Conservation (phyloP, 2,797 vertebrate species). For the Tadarida brasiliensis region DNA sequence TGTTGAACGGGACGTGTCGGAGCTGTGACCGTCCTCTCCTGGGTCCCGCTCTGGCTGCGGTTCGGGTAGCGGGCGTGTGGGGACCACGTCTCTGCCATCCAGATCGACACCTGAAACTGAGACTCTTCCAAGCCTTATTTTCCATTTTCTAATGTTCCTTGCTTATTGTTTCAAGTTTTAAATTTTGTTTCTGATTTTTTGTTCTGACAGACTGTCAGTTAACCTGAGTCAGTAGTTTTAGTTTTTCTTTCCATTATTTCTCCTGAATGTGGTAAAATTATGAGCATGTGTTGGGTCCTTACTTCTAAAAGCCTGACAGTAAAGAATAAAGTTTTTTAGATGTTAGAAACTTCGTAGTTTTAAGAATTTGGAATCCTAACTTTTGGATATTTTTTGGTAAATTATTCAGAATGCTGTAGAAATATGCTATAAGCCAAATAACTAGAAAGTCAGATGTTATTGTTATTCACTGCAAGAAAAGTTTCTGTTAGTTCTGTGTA, state of each 20-base stretch:
- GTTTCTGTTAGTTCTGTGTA: constrained; percentile 52
- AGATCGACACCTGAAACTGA: constrained; percentile 80
- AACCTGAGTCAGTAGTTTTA: neutral
- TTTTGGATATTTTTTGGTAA: constrained; percentile 38
- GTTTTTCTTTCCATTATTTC: neutral
- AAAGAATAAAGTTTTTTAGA: constrained; percentile 52
- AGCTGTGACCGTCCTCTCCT: no score
- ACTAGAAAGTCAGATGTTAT: constrained; percentile 40
- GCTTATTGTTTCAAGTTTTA: neutral
- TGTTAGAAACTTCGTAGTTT: constrained; percentile 55
- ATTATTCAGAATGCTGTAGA: constrained; percentile 11
- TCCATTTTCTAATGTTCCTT: neutral
- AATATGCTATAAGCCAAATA: neutral
- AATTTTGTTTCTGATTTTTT: neutral
- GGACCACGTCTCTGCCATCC: constrained; percentile 74
- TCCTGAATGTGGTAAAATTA: constrained; percentile 41
- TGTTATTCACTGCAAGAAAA: constrained; percentile 13
- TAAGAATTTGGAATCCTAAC: constrained; percentile 9
- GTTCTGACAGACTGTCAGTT: constrained; percentile 20
- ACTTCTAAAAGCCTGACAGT: constrained; percentile 52
- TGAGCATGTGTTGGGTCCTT: neutral
- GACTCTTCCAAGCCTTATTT: constrained; percentile 71
- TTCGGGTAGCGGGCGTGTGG: no score
- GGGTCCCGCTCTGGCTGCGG: no score
- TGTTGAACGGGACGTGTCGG: constrained; percentile 13